Evolutionary conservation across 2,113 vertebrate species (phyloP).

Genomic region (Tauraco erythrolophus): DNA sequence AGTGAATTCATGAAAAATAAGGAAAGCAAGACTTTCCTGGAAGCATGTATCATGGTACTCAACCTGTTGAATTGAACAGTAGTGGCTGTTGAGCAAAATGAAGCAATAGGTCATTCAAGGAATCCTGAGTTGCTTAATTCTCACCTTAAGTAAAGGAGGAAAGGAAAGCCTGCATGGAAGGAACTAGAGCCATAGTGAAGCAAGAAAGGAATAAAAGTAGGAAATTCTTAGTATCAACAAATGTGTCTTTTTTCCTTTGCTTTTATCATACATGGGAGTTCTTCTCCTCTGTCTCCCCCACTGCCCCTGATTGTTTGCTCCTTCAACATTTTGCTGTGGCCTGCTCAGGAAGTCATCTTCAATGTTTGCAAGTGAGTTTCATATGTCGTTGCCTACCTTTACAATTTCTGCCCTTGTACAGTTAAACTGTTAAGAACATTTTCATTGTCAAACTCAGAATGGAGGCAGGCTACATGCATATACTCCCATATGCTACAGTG

Average conservation of each 20-base stretch:
- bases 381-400: background rate
- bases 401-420: background rate
- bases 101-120: background rate
- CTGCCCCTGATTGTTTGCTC: background rate
- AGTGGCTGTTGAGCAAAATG: background rate
- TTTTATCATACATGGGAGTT: background rate
- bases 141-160: background rate
- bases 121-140: background rate
- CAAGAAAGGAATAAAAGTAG: background rate
- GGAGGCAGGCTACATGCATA: background rate
- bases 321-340: background rate
- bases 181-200: background rate
- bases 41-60: accelerated
- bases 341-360: background rate
- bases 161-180: background rate
- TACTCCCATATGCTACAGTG: background rate
- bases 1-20: background rate
- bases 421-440: background rate
- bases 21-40: background rate
- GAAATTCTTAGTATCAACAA: background rate
- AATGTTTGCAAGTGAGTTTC: background rate
- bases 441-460: background rate
- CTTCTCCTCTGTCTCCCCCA: background rate
- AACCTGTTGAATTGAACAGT: background rate
- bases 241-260: background rate